Conservation (phyloP, 2,797 vertebrate genomes). For the Mycteria americana region DNA sequence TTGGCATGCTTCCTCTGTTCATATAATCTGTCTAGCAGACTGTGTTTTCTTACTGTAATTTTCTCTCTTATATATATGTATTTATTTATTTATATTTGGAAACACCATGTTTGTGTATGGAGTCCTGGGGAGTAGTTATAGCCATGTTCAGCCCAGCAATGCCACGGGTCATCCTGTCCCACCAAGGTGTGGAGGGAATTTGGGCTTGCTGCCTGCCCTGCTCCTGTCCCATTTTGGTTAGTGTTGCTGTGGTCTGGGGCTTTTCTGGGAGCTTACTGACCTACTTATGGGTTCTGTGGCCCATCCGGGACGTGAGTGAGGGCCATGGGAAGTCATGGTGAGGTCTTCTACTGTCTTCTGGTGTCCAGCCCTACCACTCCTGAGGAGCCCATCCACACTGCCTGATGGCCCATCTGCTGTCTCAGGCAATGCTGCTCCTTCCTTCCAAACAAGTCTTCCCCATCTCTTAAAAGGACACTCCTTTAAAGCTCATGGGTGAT, state of each 20-base stretch:
- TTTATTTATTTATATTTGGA: neutral
- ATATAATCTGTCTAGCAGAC: slow-evolving; percentile 29
- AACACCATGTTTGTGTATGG: neutral
- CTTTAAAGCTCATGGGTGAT: neutral
- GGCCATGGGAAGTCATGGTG: neutral
- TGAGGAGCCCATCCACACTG: neutral
- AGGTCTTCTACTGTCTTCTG: neutral
- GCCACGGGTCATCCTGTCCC: neutral
- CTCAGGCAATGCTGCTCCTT: neutral
- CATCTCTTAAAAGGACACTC: neutral
- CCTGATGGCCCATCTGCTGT: neutral
- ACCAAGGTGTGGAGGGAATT: neutral
- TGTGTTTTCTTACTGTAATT: slow-evolving; percentile 11
- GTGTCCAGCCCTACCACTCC: neutral
- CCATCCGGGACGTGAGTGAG: neutral
- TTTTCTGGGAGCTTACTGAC: neutral
- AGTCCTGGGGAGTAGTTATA: neutral
- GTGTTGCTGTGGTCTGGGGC: neutral
- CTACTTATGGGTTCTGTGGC: neutral
- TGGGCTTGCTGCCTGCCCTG: neutral
- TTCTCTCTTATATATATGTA: neutral
- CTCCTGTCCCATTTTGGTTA: neutral
- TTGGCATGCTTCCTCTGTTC: slow-evolving; percentile 39
- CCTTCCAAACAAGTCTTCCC: neutral
- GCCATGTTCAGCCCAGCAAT: neutral